A percentile compares a stretch with the other conserved stretches of the same genome.
Evolutionary conservation across 2,113 vertebrate species (phyloP).

Genomic region (Tachysurus fulvidraco): DNA sequence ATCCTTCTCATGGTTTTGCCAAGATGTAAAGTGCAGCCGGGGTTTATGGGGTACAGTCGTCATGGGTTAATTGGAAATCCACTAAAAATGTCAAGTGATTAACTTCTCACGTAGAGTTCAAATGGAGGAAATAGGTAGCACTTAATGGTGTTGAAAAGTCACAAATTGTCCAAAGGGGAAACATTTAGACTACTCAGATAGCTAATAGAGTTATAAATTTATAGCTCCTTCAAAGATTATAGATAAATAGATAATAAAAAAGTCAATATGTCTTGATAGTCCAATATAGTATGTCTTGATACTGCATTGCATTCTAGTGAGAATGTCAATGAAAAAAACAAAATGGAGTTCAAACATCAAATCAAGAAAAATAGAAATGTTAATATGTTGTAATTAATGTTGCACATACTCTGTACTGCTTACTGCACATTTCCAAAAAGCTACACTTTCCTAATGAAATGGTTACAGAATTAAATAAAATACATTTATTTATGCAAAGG

Average conservation of each 20-base stretch:
- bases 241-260: not conserved
- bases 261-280: not conserved
- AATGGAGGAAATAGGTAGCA: conserved; percentile 34
- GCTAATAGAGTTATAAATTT: not conserved
- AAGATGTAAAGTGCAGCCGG: conserved; percentile 56
- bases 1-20: conserved; percentile 61
- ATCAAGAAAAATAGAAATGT: not conserved
- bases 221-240: not conserved
- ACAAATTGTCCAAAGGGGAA: not conserved
- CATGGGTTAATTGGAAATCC: conserved; percentile 70
- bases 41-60: conserved; percentile 65
- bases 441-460: not conserved
- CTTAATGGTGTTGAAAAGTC: conserved; percentile 45
- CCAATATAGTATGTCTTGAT: not conserved
- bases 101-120: conserved; percentile 62
- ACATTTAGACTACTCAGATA: not conserved
- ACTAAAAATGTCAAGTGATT: conserved; percentile 72
- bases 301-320: not conserved
- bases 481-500: not conserved
- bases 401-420: not conserved
- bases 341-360: not conserved
- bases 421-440: not conserved
- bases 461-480: not conserved
- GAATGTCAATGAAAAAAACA: not conserved
- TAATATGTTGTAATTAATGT: not conserved